Percentiles rank a stretch among this genome's conserved stretches.
Evolutionary conservation across 2,888 invertebrate genomes (phyloP).

Genomic region (Periphyllus acericola): DNA sequence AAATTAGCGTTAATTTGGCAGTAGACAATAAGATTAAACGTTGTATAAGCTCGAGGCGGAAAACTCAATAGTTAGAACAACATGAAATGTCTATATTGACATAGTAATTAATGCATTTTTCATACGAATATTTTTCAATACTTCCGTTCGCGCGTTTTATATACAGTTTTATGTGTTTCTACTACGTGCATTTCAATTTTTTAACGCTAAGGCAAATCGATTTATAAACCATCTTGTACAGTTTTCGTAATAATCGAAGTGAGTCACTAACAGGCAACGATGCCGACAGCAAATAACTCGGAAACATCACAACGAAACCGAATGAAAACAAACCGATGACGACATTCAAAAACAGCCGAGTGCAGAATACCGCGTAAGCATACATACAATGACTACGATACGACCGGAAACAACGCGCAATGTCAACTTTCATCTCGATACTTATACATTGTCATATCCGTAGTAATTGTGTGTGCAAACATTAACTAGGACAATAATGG

Average conservation of each 20-base stretch:
- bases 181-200: neutral
- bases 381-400: no score
- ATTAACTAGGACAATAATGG: neutral
- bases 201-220: neutral
- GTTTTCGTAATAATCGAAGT: neutral
- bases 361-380: neutral
- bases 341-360: neutral
- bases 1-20: constrained; percentile 52
- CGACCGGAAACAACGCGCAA: neutral
- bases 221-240: neutral
- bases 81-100: neutral
- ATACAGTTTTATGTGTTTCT: neutral
- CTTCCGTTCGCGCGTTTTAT: neutral
- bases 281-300: neutral
- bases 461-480: neutral
- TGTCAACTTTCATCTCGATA: neutral
- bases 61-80: neutral
- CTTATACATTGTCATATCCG: neutral
- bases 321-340: no score
- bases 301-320: neutral
- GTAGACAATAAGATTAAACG: constrained; percentile 19
- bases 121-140: neutral
- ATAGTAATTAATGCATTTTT: neutral
- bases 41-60: neutral
- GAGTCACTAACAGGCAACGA: neutral